Base-by-base conservation (phyloP, 2,113 vertebrate genomes). In the Cricetomys ansorgei region DNA sequence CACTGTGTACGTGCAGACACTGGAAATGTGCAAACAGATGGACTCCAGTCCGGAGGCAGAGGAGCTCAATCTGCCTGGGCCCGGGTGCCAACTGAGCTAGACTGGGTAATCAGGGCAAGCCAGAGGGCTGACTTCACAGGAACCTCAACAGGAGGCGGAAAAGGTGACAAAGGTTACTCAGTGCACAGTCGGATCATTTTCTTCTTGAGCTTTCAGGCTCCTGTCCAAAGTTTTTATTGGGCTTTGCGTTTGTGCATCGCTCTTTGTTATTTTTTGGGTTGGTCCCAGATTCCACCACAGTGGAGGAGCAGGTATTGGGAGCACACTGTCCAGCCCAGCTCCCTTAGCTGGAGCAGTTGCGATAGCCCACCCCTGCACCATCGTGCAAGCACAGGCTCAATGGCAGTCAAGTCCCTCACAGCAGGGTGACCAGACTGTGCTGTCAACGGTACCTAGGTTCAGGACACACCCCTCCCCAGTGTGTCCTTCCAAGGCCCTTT, bases 221-320 rank as follows among this genome's bases (percentile, higher is more conserved):
- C 76, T 84, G 89, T 94, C 25, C 34, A 83, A 57, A 81, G 69
- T 43, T 87, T 96, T 96, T 95, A 97, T 94, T 97, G 65, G 53
- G 43, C 27, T 67, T 93, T 80, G 88, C 34, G 19, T 59, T 80
- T 75, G 34, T n/a, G 43, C 29, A 94, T 86, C 29, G 27, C 23
- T 86, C 79, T 62, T 59, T 13, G 29, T 75, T 40, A 19, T 40
- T 45, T 27, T 95, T n/a, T 64, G 15, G 92, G 21, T 65, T 53
- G 62, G n/a, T 73, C 77, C 77, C 31, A 48, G 48, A 86, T 59
- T 87, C 40, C 4, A 57, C 48, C 57, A 59, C 37, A 15, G 2
- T 4, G 40, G 48, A 75, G 25, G 55, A 62, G 55, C 29, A 81
- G 53, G 83, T 76, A 27, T 17, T 0, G 15, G 48, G 48, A 17